phyloP scores from a whole-genome alignment of 2,113 vertebrate species.

The Bagarius yarrelli region DNA sequence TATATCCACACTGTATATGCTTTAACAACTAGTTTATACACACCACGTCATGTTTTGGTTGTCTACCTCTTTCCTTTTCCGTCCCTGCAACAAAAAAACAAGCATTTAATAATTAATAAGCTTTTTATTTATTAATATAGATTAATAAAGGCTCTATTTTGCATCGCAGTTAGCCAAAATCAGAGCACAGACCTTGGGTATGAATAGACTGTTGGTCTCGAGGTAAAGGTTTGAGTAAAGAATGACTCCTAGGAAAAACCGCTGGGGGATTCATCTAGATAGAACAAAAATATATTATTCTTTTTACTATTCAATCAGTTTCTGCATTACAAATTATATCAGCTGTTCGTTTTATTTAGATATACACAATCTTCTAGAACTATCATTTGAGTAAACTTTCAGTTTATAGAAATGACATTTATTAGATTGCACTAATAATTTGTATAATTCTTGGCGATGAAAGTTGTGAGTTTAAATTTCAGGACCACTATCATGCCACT shows the following conservation, averaged over 20 bases:
- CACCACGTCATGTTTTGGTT: constrained; percentile 74
- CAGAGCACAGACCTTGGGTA: not conserved
- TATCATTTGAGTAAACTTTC: not conserved
- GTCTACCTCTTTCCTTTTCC: constrained; percentile 35
- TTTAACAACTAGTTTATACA: constrained; percentile 32
- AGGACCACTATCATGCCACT: not conserved
- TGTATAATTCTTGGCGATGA: not conserved
- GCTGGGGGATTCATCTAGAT: constrained; percentile 23
- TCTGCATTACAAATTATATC: no score
- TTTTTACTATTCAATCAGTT: no score
- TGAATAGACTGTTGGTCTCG: not conserved
- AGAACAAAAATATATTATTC: not conserved
- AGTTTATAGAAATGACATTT: not conserved
- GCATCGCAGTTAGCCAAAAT: not conserved
- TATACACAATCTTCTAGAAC: not conserved
- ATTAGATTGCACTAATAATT: not conserved
- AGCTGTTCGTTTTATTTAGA: not conserved
- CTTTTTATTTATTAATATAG: not conserved
- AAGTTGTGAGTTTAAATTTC: no score
- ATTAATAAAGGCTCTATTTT: not conserved
- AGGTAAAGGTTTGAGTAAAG: constrained; percentile 54
- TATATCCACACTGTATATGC: not conserved
- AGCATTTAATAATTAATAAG: not conserved
- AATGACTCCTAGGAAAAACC: constrained; percentile 48
- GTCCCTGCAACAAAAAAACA: constrained; percentile 58